phyloP scores from a whole-genome alignment of 2,797 vertebrate genomes.

The Poeciliopsis paucimaculata region DNA sequence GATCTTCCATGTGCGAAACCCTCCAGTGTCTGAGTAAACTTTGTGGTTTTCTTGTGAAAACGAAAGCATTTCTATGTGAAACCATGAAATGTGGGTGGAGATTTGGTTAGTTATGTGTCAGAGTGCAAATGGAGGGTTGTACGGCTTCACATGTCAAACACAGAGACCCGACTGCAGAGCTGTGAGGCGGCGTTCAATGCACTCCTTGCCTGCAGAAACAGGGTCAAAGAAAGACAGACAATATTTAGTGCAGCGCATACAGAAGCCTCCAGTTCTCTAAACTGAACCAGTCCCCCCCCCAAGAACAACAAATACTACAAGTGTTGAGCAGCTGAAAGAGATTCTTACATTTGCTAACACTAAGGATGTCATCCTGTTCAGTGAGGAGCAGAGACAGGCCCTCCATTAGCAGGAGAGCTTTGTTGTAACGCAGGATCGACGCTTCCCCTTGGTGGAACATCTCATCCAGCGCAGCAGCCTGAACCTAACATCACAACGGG shows the following conservation, averaged over 20 bases:
- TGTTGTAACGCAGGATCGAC: slow-evolving; percentile 90
- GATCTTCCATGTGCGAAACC: slow-evolving; percentile 8
- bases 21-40: not conserved
- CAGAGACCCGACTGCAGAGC: slow-evolving; percentile 90
- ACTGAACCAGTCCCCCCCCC: too few relatives aligned
- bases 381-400: slow-evolving; percentile 91
- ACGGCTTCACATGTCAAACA: slow-evolving; percentile 73
- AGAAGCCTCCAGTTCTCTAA: not conserved
- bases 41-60: slow-evolving; percentile 33
- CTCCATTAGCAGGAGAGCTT: slow-evolving; percentile 95
- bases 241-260: not conserved
- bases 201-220: slow-evolving; percentile 87
- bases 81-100: slow-evolving; percentile 15
- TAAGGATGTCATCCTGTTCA: slow-evolving; percentile 90
- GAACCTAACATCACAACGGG: slow-evolving; percentile 80
- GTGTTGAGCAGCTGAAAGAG: slow-evolving; percentile 2
- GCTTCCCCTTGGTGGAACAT: slow-evolving; percentile 97
- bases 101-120: slow-evolving; percentile 33
- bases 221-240: not conserved
- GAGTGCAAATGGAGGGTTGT: slow-evolving; percentile 46
- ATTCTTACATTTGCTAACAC: slow-evolving; percentile 90
- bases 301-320: not conserved
- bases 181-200: slow-evolving; percentile 92
- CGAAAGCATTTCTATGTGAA: slow-evolving; percentile 27
- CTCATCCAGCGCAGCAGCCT: slow-evolving; percentile 94